Percentiles rank a stretch among this genome's conserved stretches.
Conservation (phyloP, 2,797 vertebrate genomes). For the Enteromius fasciolatus region DNA sequence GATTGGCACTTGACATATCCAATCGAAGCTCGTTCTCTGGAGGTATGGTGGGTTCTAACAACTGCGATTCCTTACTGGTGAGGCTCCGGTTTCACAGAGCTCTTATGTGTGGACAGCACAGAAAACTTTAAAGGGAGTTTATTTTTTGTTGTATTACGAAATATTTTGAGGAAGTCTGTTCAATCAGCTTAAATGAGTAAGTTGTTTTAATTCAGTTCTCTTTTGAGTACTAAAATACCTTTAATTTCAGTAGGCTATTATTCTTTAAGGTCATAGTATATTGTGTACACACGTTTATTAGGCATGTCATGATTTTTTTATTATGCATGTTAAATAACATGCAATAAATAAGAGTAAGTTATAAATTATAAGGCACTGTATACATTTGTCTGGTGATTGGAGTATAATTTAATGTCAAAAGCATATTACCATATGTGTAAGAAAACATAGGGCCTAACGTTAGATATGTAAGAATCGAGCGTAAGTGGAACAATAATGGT, state of each 20-base stretch:
- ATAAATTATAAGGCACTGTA: not conserved
- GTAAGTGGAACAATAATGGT: not conserved
- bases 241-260: not conserved
- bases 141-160: not conserved
- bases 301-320: not conserved
- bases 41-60: not conserved
- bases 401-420: not conserved
- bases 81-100: not conserved
- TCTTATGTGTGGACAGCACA: not conserved
- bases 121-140: not conserved
- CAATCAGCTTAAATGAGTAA: conserved; percentile 12
- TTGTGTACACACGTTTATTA: not conserved
- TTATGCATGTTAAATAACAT: not conserved
- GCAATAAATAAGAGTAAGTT: not conserved
- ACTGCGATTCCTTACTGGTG: not conserved
- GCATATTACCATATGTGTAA: not conserved
- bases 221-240: not conserved
- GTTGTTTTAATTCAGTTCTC: conserved; percentile 2
- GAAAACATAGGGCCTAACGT: not conserved
- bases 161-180: not conserved
- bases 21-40: conserved; percentile 7
- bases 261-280: not conserved
- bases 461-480: not conserved
- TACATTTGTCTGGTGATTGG: not conserved
- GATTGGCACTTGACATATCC: conserved; percentile 24